Evolutionary conservation across 2,888 invertebrate species (phyloP), one percentile per base, ranked within the genome.

Genomic region (Leptura quadrifasciata): DNA sequence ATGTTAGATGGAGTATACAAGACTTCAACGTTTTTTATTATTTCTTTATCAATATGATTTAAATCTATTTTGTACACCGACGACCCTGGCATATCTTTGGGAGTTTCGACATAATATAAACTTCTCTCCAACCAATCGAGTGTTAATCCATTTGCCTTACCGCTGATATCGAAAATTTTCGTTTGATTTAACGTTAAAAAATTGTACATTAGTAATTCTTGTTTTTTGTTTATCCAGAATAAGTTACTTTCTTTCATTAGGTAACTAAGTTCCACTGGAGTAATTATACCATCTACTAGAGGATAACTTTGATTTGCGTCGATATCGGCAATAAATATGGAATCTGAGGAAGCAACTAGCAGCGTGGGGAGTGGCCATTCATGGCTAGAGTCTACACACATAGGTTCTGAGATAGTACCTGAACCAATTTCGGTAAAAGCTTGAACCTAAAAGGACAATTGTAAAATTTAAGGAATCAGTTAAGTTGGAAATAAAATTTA

Each of bases 81-180:
- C 75, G 91, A 91, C 80, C 91, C 90, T 73, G 82, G 83, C 55
- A 83, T 85, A n/a, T 89, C 87, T 17, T 80, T 77, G 4, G 81
- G 79, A 24, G 74, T 79, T 88, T 96, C 96, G 0, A 94, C 92
- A 93, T 96, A 97, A 87, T 96, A 98, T 6, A 98, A 90, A 61
- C 94, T 93, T 65, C 97, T 91, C 65, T 95, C 93, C 58, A 98
- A 92, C 98, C 98, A 98, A 89, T 98, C 97, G 0, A 96, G 91
- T 1, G 95, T 93, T 27, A 98, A 89, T 76, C 95, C 93, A 10
- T 92, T 88, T 0, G 92, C 92, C 35, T 91, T 91, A n/a, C 91
- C 91, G 39, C 91, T 90, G 74, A 94, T 87, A 12, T 91, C 90
- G 0, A 91, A 88, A 47, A 94, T 89, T 85, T 93, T 93, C 0